Conservation (phyloP, 2,113 vertebrate species). For the Dryoscopus gambensis region DNA sequence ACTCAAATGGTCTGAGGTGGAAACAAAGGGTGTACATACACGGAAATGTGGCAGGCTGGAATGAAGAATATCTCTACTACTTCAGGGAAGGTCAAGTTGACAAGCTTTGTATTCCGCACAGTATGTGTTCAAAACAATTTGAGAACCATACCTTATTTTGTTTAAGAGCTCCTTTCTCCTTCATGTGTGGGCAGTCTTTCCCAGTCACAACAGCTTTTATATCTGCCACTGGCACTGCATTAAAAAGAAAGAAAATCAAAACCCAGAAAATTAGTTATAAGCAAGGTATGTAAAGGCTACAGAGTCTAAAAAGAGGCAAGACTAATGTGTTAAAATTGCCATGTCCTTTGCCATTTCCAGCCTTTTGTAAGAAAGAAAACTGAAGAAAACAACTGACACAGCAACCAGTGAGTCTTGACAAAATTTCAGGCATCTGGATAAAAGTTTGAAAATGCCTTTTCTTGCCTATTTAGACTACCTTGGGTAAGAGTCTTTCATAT, state of each 20-base stretch:
- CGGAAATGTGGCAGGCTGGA: neutral
- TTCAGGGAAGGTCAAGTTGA: neutral
- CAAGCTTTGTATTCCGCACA: neutral
- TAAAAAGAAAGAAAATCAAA: constrained; percentile 23
- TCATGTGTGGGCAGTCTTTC: constrained; percentile 99
- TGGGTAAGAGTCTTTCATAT: neutral
- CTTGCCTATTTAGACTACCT: neutral
- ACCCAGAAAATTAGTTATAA: neutral
- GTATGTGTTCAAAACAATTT: neutral
- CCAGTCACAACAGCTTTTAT: constrained; percentile 99
- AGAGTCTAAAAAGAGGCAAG: neutral
- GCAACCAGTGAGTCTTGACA: neutral
- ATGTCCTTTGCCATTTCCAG: neutral
- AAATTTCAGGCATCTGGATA: neutral
- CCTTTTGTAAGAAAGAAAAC: neutral
- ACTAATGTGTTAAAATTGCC: neutral
- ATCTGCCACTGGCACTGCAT: constrained; percentile 95
- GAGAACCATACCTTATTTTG: constrained; percentile 91
- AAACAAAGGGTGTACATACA: neutral
- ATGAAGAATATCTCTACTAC: neutral
- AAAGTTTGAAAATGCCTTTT: neutral
- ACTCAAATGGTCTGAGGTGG: neutral
- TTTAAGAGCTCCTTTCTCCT: constrained; percentile 98
- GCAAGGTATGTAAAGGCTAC: neutral
- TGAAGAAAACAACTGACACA: neutral